Evolutionary conservation across 2,888 invertebrate genomes (phyloP), one percentile per base, ranked within the genome.

Genomic region (Andrena praecox): DNA sequence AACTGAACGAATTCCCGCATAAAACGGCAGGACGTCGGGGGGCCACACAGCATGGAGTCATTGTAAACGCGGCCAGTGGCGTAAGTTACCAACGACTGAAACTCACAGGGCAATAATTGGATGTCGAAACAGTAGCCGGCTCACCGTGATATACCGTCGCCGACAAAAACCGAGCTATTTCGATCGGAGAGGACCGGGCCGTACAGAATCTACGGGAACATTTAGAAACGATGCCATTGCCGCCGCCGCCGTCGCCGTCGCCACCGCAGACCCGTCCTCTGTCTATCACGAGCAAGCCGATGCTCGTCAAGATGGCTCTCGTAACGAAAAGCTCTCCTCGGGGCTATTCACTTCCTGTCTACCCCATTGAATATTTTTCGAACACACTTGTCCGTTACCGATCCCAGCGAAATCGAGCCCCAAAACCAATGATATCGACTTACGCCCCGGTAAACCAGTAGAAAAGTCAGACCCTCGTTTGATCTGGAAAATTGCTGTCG

Each of bases 281-380:
- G 83, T 85, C 83, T 86, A 83, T 82, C 81, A 75, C 86, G 90
- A 88, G 85, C 89, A 88, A 91, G 91, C 91, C 90, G 89, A 90
- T 88, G 85, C 84, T 87, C 88, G 87, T 91, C 91, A 91, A 91
- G 91, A 91, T 91, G 91, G 91, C 91, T 91, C 91, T 91, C 91
- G 86, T 89, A 80, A 67, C 88, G 72, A 83, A 87, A 69, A 82
- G 77, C 82, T 83, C 84, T 66, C 76, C 70, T 71, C 77, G 54
- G 73, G 42, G 74, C 86, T 85, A 85, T 84, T 85, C 89, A 89
- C 89, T 89, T 89, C 89, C 89, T 89, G 89, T 89, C 73, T 63
- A 54, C 67, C 63, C 24, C 80, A 86, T 75, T 84, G 85, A 87
- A 87, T 80, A 85, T 80, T 90, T 90, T 90, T 82, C 85, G 86